Percentiles rank a stretch among this genome's conserved stretches.
These are phyloP conservation scores for Drosophila cracens DNA, from an alignment of 2,888 invertebrate species.

Conservation along the genomic window DNA sequence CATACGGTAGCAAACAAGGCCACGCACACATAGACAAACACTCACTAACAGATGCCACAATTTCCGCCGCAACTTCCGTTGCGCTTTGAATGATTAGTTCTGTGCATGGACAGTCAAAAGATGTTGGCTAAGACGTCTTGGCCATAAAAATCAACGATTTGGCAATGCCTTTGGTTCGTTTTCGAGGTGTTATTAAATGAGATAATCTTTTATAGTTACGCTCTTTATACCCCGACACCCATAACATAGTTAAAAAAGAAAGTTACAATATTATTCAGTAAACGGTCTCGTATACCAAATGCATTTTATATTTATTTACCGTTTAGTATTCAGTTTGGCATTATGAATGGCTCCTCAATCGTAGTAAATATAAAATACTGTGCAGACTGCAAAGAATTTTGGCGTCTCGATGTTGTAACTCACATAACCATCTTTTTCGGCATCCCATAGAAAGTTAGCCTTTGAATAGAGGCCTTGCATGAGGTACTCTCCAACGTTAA, in stretches of 20 bases:
- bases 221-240: background rate
- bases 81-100: conserved; percentile 74
- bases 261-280: conserved; percentile 1
- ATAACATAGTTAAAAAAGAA: background rate
- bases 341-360: conserved; percentile 61
- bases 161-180: conserved; percentile 12
- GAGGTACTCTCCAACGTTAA: conserved; percentile 83
- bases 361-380: conserved; percentile 83
- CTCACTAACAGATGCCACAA: conserved; percentile 50
- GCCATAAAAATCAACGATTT: conserved; percentile 62
- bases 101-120: conserved; percentile 45
- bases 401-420: conserved; percentile 81
- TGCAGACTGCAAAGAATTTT: conserved; percentile 82
- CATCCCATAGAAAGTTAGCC: conserved; percentile 84
- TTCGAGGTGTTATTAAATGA: conserved; percentile 13
- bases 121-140: conserved; percentile 22
- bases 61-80: conserved; percentile 69
- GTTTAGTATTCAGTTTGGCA: background rate
- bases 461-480: conserved; percentile 83
- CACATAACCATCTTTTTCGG: conserved; percentile 82
- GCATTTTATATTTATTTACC: background rate
- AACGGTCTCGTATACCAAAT: background rate
- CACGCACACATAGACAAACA: conserved; percentile 12
- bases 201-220: too few species aligned
- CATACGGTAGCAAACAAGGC: conserved; percentile 13